A percentile compares a stretch with the other conserved stretches of the same genome.
Evolutionary conservation across 2,797 vertebrate genomes (phyloP).

Genomic region (Epinephelus awoara): DNA sequence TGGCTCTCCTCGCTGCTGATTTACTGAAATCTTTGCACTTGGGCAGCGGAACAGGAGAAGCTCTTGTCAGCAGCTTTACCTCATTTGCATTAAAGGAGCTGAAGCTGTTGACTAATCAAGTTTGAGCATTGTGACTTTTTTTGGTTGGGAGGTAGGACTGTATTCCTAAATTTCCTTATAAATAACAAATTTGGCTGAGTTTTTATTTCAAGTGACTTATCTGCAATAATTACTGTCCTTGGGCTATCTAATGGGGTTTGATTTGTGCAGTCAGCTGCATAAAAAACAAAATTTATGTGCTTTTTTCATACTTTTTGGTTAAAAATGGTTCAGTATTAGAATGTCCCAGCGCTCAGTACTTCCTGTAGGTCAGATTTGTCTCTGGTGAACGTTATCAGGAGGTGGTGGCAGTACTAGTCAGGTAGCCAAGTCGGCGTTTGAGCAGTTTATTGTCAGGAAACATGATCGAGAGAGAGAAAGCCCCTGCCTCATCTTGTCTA

Average conservation of each 20-base stretch:
- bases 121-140: slow-evolving; percentile 46
- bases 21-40: slow-evolving; percentile 53
- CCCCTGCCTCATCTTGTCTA: no score
- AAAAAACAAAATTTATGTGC: no score
- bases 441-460: no score
- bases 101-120: slow-evolving; percentile 58
- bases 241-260: neutral
- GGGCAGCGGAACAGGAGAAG: slow-evolving; percentile 35
- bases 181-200: neutral
- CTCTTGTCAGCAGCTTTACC: slow-evolving; percentile 66
- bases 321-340: no score
- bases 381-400: no score
- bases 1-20: slow-evolving; percentile 37
- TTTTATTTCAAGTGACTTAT: slow-evolving; percentile 13
- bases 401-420: no score
- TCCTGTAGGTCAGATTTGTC: no score
- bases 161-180: slow-evolving; percentile 14
- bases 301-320: no score
- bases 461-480: no score
- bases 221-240: neutral
- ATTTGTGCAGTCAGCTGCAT: neutral
- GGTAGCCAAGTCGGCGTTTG: no score
- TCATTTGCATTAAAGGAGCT: slow-evolving; percentile 61
- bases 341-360: no score
- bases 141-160: slow-evolving; percentile 5